Percentiles rank a stretch among this genome's conserved stretches.
phyloP scores from a whole-genome alignment of 2,888 invertebrate genomes.

The Cerastoderma edule region DNA sequence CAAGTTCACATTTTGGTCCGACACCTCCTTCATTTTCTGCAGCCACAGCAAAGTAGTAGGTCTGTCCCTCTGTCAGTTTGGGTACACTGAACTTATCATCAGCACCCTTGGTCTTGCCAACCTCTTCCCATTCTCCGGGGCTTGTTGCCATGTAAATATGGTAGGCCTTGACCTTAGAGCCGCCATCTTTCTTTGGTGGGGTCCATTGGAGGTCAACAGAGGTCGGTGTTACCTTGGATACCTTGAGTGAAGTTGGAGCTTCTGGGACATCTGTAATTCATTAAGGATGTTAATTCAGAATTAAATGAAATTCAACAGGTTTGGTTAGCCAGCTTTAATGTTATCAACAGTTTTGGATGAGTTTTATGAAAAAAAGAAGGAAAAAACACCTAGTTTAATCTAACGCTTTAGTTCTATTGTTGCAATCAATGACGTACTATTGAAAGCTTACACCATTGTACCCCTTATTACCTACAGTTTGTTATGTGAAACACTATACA shows the following conservation, averaged over 20 bases:
- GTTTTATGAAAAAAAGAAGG: no score
- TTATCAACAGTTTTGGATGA: no score
- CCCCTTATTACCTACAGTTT: no score
- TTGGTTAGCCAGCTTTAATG: no score
- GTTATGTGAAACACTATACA: no score
- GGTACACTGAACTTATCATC: slow-evolving; percentile 67
- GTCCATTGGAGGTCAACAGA: slow-evolving; percentile 79
- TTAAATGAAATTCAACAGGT: no score
- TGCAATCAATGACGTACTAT: no score
- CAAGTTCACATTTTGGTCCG: slow-evolving; percentile 67
- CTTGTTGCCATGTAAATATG: slow-evolving; percentile 64
- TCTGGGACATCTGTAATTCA: slow-evolving; percentile 65
- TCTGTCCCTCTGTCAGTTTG: slow-evolving; percentile 70
- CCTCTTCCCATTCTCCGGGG: slow-evolving; percentile 67
- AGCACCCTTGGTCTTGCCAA: slow-evolving; percentile 68
- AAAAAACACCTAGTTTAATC: no score
- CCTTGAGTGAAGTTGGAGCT: slow-evolving; percentile 67
- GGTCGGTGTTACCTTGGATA: slow-evolving; percentile 65
- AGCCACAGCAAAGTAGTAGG: slow-evolving; percentile 93
- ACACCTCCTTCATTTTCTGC: slow-evolving; percentile 93
- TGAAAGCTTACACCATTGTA: no score
- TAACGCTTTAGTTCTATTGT: no score
- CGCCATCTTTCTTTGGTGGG: slow-evolving; percentile 80
- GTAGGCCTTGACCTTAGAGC: slow-evolving; percentile 74
- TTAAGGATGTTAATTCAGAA: background rate